Evolutionary conservation across 2,797 vertebrate species (phyloP).

Genomic region (Amblyopsis hoosieri): DNA sequence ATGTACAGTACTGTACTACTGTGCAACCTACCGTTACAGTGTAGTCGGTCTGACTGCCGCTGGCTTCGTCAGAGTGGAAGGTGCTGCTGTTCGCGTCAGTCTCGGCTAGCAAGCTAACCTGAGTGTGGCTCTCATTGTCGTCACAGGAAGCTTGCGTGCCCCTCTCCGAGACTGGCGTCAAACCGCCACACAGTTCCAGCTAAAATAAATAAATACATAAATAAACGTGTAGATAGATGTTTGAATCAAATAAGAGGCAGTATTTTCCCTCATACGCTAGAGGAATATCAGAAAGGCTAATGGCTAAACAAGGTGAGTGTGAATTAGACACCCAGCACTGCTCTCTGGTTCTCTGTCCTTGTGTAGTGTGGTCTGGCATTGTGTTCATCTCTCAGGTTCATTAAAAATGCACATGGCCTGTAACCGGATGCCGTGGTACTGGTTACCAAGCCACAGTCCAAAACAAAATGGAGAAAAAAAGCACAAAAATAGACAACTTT

Average conservation of each 20-base stretch:
- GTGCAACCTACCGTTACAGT: slow-evolving; percentile 57
- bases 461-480: slow-evolving; percentile 62
- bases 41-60: slow-evolving; percentile 39
- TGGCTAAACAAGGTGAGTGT: slow-evolving; percentile 48
- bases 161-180: slow-evolving; percentile 70
- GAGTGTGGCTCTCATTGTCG: slow-evolving; percentile 67
- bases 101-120: slow-evolving; percentile 64
- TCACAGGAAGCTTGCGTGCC: slow-evolving; percentile 56
- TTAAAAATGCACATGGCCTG: slow-evolving; percentile 80
- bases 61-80: slow-evolving; percentile 55
- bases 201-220: slow-evolving; percentile 25
- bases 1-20: neutral
- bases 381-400: slow-evolving; percentile 72
- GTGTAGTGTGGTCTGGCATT: slow-evolving; percentile 70
- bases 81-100: slow-evolving; percentile 37
- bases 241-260: neutral
- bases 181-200: slow-evolving; percentile 69
- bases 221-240: neutral
- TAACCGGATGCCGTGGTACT: slow-evolving; percentile 74
- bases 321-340: slow-evolving; percentile 65
- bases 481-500: slow-evolving; percentile 19
- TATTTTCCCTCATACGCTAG: slow-evolving; percentile 8
- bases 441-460: slow-evolving; percentile 75
- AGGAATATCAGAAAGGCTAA: slow-evolving; percentile 38
- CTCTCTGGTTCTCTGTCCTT: slow-evolving; percentile 54